Base-by-base conservation (phyloP, 2,113 vertebrate species). In the Istiophorus platypterus region DNA sequence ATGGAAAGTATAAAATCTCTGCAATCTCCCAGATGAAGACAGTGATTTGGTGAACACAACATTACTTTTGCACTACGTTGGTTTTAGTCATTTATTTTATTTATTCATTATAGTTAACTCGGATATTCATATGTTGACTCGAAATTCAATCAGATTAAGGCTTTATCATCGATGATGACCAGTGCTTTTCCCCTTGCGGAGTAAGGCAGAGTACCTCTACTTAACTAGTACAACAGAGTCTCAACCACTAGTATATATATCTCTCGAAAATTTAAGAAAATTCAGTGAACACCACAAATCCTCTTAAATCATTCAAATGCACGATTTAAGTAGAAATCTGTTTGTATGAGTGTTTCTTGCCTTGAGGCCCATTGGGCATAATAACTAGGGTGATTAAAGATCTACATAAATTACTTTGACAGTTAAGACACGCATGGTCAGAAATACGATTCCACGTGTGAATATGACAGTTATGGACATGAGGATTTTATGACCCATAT, bases 381-480 rank as follows among this genome's bases (percentile, higher is more conserved):
- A n/a, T n/a, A n/a, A n/a, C n/a, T n/a, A n/a, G n/a, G n/a, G n/a
- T n/a, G n/a, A n/a, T n/a, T n/a, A n/a, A n/a, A n/a, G 66, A 72
- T 10, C 20, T n/a, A 3, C 20, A 54, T 49, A 72, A 72, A 84
- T 81, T 62, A 72, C 14, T 34, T 24, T 54, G 57, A 54, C 67
- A 56, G 29, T 15, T 75, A 10, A 26, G 56, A 67, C 57, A 70
- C 20, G 63, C 26, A 61, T 1, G 45, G 41, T 65, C 63, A 81
- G 34, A 81, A 68, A 52, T 42, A 64, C 20, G 64, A 56, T 39
- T 17, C 22, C 14, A 58, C 24, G 61, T 76, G 42, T 68, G 72
- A 76, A 31, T 8, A 39, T 64, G 66, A 67, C 27, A 56, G 52
- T 41, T 67, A 65, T 26, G 1, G 7, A 49, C 56, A 59, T 22